phyloP scores from a whole-genome alignment of 1,140 invertebrate species.

The Agrypnia vestita region DNA sequence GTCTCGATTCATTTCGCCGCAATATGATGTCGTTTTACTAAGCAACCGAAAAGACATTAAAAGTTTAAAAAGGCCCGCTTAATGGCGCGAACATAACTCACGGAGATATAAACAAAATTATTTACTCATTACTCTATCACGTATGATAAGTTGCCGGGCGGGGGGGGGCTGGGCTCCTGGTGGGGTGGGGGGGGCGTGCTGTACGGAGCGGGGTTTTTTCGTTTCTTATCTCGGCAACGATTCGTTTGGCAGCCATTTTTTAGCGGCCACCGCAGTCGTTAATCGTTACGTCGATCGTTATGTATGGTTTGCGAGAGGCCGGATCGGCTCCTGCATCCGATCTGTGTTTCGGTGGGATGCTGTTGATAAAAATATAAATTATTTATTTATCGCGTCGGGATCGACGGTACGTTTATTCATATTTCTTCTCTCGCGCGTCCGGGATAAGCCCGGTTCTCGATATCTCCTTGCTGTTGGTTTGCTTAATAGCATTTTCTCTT shows the following conservation, averaged over 20 bases:
- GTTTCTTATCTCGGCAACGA: constrained; percentile 60
- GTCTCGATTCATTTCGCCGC: no score
- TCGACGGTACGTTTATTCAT: no score
- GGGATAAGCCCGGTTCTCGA: no score
- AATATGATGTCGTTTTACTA: neutral
- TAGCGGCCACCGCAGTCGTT: constrained; percentile 61
- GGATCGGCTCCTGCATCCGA: constrained; percentile 32
- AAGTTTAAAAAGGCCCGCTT: constrained; percentile 25
- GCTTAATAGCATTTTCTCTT: no score
- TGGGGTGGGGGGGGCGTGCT: neutral
- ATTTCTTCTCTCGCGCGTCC: no score
- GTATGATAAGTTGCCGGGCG: constrained; percentile 32
- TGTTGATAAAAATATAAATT: constrained; percentile 27
- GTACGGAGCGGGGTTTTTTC: constrained; percentile 47
- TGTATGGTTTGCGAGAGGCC: constrained; percentile 54
- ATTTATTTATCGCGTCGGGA: constrained; percentile 23
- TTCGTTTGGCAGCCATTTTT: constrained; percentile 62
- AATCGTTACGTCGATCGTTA: constrained; percentile 61
- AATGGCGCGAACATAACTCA: constrained; percentile 42
- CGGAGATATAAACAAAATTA: constrained; percentile 43
- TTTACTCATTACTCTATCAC: constrained; percentile 44
- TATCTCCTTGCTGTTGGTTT: no score
- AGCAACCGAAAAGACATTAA: constrained; percentile 35
- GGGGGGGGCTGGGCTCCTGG: neutral
- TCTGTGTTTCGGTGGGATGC: constrained; percentile 10